These are phyloP conservation scores for Xyliphius kryptos DNA, from an alignment of 2,113 vertebrate genomes.

Conservation along the genomic window DNA sequence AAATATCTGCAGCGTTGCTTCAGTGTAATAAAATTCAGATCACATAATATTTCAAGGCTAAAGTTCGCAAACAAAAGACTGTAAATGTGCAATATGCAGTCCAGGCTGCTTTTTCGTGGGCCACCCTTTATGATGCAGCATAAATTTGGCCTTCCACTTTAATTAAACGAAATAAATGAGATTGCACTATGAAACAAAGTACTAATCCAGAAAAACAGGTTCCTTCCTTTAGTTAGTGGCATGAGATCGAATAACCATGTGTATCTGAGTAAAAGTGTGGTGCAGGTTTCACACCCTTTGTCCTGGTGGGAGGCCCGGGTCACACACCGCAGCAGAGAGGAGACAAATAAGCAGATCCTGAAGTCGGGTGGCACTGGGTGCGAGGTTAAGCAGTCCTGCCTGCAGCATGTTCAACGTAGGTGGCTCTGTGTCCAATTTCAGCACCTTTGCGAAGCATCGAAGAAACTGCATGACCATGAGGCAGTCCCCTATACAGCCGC, in stretches of 20 bases:
- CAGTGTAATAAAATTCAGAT: too few relatives aligned
- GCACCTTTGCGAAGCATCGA: conserved; percentile 85
- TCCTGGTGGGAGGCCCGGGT: conserved; percentile 84
- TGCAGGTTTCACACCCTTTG: conserved; percentile 72
- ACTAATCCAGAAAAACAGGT: too few relatives aligned
- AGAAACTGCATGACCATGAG: conserved; percentile 93
- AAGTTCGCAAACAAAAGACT: too few relatives aligned
- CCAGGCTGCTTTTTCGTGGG: too few relatives aligned
- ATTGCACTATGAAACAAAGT: too few relatives aligned
- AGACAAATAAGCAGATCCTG: conserved; percentile 87
- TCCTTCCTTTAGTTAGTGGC: neutral
- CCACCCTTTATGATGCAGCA: too few relatives aligned
- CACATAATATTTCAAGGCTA: too few relatives aligned
- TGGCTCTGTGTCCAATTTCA: conserved; percentile 77
- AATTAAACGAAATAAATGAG: too few relatives aligned
- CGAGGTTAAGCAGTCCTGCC: conserved; percentile 83
- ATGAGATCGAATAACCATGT: neutral
- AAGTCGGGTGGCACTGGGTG: conserved; percentile 73
- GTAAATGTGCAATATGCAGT: too few relatives aligned
- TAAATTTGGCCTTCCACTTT: too few relatives aligned
- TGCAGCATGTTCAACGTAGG: conserved; percentile 79
- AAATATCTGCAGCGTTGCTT: too few relatives aligned
- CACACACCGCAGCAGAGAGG: conserved; percentile 81
- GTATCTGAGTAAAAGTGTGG: neutral
- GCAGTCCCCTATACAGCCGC: conserved; percentile 80